A percentile compares a stretch with the other conserved stretches of the same genome.
phyloP scores from a whole-genome alignment of 2,797 vertebrate species.

The Crossoptilon crossoptilon region DNA sequence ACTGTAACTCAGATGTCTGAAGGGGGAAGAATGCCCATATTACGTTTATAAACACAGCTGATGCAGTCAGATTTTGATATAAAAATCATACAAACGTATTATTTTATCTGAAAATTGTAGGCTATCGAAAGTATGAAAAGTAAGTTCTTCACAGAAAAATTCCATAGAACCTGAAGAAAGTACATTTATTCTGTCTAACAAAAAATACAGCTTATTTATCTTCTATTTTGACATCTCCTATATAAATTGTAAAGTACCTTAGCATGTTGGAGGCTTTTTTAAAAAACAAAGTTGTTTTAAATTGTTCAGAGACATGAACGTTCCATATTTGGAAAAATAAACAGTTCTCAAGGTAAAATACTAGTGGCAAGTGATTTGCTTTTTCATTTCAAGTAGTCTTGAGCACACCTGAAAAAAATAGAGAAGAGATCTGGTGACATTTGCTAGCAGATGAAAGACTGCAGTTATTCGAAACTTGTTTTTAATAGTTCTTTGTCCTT shows the following conservation, averaged over 20 bases:
- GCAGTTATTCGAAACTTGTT: neutral
- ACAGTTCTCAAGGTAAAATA: neutral
- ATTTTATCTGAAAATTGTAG: neutral
- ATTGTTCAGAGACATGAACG: neutral
- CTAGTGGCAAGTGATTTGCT: neutral
- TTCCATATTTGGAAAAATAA: neutral
- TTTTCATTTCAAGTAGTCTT: neutral
- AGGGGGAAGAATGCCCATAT: neutral
- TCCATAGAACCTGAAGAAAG: neutral
- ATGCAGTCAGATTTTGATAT: neutral
- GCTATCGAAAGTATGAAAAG: neutral
- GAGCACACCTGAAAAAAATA: neutral
- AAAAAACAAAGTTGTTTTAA: neutral
- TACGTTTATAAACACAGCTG: neutral
- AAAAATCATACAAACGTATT: neutral
- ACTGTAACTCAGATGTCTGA: accelerated
- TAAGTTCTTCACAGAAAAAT: neutral
- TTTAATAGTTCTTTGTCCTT: neutral
- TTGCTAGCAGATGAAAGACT: neutral
- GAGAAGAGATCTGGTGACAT: neutral
- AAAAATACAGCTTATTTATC: neutral
- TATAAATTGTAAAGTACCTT: neutral
- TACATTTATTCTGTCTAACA: neutral
- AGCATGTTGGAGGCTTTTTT: neutral
- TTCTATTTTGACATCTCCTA: neutral